Conservation (phyloP, 1,140 invertebrate species). For the Harpegnathos saltator region DNA sequence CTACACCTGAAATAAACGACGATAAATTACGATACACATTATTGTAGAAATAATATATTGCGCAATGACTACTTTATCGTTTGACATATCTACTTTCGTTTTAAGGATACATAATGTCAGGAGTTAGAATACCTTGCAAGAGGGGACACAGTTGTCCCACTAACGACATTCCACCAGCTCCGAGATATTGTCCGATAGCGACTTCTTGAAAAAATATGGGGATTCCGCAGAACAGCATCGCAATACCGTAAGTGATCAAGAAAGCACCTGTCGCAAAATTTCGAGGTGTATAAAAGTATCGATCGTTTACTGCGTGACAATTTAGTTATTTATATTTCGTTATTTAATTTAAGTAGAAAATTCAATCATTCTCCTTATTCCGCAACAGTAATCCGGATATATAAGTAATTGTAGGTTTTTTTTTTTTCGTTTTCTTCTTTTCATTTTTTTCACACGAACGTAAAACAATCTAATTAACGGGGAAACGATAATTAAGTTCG, state of each 20-base stretch:
- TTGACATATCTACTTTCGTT: not conserved
- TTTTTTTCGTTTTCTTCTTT: not conserved
- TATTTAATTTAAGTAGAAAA: not conserved
- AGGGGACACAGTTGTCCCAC: constrained; percentile 88
- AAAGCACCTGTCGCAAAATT: constrained; percentile 86
- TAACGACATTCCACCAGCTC: constrained; percentile 88
- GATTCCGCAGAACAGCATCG: constrained; percentile 91
- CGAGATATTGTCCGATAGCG: constrained; percentile 88
- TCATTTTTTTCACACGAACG: not conserved
- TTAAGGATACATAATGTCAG: not conserved
- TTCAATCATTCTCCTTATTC: constrained; percentile 2
- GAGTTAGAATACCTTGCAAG: constrained; percentile 85
- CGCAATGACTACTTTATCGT: not conserved
- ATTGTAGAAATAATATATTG: not conserved
- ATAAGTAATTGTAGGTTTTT: not conserved
- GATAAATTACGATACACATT: constrained; percentile 21
- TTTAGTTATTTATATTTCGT: constrained; percentile 1
- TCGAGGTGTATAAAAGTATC: not conserved
- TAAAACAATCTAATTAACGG: constrained; percentile 6
- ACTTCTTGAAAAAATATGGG: constrained; percentile 93
- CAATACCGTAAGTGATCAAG: constrained; percentile 90
- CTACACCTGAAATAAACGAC: constrained; percentile 87
- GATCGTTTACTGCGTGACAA: constrained; percentile 11
- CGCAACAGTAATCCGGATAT: not conserved
- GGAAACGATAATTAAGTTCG: constrained; percentile 12